Evolutionary conservation across 2,113 vertebrate genomes (phyloP).

Genomic region (Carassius carassius): DNA sequence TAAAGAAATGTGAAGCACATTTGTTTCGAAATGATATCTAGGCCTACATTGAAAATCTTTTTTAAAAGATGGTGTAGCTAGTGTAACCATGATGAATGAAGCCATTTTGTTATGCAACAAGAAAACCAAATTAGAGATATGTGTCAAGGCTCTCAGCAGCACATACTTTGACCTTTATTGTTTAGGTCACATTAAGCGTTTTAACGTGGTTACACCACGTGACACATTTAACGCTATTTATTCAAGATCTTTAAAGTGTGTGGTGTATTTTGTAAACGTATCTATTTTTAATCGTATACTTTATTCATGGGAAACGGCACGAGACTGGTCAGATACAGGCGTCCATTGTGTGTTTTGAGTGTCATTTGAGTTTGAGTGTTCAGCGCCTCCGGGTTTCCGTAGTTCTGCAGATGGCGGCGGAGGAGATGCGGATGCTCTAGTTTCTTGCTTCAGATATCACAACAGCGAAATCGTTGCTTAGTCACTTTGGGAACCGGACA

Average conservation of each 20-base stretch:
- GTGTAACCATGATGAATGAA: not conserved
- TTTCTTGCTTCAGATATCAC: not conserved
- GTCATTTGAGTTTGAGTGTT: not conserved
- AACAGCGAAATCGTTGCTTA: not conserved
- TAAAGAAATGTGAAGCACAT: no score
- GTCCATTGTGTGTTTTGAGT: not conserved
- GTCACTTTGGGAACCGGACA: not conserved
- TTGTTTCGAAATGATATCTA: no score
- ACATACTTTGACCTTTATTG: not conserved
- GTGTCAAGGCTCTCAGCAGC: not conserved
- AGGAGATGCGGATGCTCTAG: not conserved
- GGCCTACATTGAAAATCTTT: no score
- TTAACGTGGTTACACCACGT: not conserved
- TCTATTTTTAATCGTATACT: not conserved
- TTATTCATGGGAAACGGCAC: not conserved
- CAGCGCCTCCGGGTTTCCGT: conserved; percentile 9
- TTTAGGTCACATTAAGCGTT: not conserved
- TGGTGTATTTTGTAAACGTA: not conserved
- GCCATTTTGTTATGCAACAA: not conserved
- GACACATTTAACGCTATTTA: not conserved
- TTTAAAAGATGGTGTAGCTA: no score
- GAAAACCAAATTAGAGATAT: not conserved
- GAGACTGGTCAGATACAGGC: not conserved
- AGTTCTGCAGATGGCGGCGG: conserved; percentile 11
- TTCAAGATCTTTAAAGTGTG: not conserved